Percentiles rank a stretch among this genome's conserved stretches.
These are phyloP conservation scores for Heliothis peltigera DNA, from an alignment of 2,888 invertebrate genomes.

Conservation along the genomic window DNA sequence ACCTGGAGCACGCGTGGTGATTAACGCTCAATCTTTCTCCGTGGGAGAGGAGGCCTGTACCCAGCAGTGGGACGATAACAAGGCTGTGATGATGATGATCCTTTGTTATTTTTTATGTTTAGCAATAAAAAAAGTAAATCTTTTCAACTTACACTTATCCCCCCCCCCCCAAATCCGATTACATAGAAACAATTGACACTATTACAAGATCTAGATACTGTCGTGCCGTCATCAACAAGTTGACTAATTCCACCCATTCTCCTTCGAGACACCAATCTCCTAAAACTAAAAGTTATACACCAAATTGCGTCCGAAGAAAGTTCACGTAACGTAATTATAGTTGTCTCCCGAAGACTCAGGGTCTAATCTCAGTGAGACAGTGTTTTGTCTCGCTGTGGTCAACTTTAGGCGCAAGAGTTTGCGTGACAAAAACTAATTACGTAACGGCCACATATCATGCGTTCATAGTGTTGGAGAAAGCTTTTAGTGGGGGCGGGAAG, in stretches of 20 bases:
- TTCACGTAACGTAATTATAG: slow-evolving; percentile 38
- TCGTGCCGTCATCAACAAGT: too few relatives aligned
- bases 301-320: slow-evolving; percentile 16
- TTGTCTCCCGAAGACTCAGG: slow-evolving; percentile 16
- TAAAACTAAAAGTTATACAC: neutral
- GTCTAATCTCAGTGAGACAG: slow-evolving; percentile 33
- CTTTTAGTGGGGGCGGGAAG: neutral
- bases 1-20: too few relatives aligned
- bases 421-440: slow-evolving; percentile 57
- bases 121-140: too few relatives aligned
- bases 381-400: slow-evolving; percentile 38
- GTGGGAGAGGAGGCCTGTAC: too few relatives aligned
- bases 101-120: too few relatives aligned
- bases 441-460: slow-evolving; percentile 31
- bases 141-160: too few relatives aligned
- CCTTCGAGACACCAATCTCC: neutral
- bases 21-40: too few relatives aligned
- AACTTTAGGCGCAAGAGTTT: slow-evolving; percentile 35
- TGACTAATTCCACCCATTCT: neutral
- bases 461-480: slow-evolving; percentile 6
- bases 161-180: too few relatives aligned
- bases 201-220: too few relatives aligned
- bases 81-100: too few relatives aligned
- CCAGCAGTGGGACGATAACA: too few relatives aligned
- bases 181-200: too few relatives aligned